These are phyloP conservation scores for Dolichopus griseipennis DNA, from an alignment of 2,888 invertebrate species.

Conservation along the genomic window DNA sequence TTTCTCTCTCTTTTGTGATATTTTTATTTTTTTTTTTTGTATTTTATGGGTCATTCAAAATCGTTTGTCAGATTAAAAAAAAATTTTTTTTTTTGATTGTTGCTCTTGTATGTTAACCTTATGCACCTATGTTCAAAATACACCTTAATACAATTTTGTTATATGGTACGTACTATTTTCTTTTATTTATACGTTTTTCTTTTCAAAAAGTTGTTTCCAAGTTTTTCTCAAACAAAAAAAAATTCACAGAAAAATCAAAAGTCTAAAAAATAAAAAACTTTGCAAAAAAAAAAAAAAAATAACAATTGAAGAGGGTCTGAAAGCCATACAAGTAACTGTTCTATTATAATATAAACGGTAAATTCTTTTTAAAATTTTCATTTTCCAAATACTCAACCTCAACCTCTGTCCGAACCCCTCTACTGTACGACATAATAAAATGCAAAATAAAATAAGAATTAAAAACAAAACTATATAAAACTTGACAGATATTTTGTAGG, in stretches of 20 bases:
- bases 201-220: no score
- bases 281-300: background rate
- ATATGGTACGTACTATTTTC: background rate
- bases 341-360: background rate
- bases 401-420: no score
- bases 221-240: no score
- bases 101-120: background rate
- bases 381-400: background rate
- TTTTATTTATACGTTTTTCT: background rate
- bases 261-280: no score
- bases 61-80: background rate
- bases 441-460: no score
- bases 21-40: background rate
- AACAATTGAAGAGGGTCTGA: background rate
- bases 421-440: no score
- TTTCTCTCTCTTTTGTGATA: no score
- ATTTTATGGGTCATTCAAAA: background rate
- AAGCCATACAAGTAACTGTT: background rate
- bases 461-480: no score
- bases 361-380: background rate
- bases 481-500: no score
- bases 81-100: background rate
- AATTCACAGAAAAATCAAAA: no score
- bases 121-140: background rate
- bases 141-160: no score